Evolutionary conservation across 1,140 invertebrate species (phyloP), one percentile per base, ranked within the genome.

Genomic region (Palaemon carinicauda): DNA sequence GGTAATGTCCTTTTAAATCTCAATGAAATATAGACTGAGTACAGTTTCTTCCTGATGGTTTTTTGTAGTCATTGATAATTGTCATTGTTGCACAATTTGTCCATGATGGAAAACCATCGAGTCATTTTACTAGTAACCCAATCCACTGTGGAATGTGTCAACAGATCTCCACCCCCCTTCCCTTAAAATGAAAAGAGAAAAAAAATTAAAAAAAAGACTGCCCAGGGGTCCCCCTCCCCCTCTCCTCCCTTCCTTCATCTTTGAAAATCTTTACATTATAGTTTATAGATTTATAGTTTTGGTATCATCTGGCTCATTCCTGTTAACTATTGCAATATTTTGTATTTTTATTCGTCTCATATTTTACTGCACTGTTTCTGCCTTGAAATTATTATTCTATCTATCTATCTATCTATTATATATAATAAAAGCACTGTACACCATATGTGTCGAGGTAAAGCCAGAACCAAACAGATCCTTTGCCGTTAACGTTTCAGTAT

Each of bases 221-320:
- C 84, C 84, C 84, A 86, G 84, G 84, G 80, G 84, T 79, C 84
- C 82, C 78, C 50, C 52, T 24, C 71, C 65, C 74, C 56, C 77
- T 53, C 50, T 21, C 77, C 53, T 5, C 71, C 65, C 41, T 33
- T 81, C 29, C 29, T 74, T 54, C 53, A 24, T 52, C 74, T 27
- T 33, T 41, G 52, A 31, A 33, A 41, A 41, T 41, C 41, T 12
- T 41, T 12, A 41, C 41, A 41, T 41, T 41, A 41, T 41, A 41
- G 41, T 41, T 41, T 41, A 41, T 41, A 41, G 41, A 12, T 41
- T 41, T 41, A 41, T 41, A 41, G 41, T 41, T 41, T 5, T 41
- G 41, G 12, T 41, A 41, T 41, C 12, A 5, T 41, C 41, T 41
- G 41, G 41, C 41, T 41, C 41, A 41, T 41, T 41, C 41, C 41